A percentile compares a stretch with the other conserved stretches of the same genome.
Conservation (phyloP, 2,888 invertebrate genomes). For the Leptinotarsa tumamoca region DNA sequence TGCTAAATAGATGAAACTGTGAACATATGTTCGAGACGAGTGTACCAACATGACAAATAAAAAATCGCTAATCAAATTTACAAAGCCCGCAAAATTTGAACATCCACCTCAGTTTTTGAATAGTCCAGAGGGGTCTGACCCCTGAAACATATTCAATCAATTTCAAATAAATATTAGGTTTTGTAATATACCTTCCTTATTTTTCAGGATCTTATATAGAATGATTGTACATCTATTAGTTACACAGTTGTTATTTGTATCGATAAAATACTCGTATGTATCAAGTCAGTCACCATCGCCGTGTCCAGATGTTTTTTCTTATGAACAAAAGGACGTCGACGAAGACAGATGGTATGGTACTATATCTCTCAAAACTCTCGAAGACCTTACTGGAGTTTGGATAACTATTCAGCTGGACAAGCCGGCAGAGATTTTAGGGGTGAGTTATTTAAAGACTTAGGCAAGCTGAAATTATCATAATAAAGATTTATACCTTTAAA, state of each 20-base stretch:
- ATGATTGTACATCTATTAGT: not conserved
- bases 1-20: no score
- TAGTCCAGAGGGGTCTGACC: no score
- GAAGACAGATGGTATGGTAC: constrained; percentile 73
- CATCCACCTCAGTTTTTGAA: no score
- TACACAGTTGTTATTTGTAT: constrained; percentile 19
- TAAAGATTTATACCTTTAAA: no score
- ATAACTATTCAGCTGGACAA: constrained; percentile 71
- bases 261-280: constrained; percentile 10
- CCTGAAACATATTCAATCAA: no score
- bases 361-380: constrained; percentile 69
- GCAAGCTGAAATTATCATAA: no score
- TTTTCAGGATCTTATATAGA: not conserved
- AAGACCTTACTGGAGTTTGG: constrained; percentile 72
- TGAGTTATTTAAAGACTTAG: constrained; percentile 60
- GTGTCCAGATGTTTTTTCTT: constrained; percentile 70
- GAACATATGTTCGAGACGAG: no score
- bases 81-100: no score
- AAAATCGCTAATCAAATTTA: no score
- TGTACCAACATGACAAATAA: no score
- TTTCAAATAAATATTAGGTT: no score
- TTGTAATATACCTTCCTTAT: not conserved
- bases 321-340: constrained; percentile 61
- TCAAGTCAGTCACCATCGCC: constrained; percentile 60
- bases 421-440: constrained; percentile 73